A percentile compares a stretch with the other conserved stretches of the same genome.
phyloP scores from a whole-genome alignment of 2,113 vertebrate species.

The Microcebus lehilahytsara region DNA sequence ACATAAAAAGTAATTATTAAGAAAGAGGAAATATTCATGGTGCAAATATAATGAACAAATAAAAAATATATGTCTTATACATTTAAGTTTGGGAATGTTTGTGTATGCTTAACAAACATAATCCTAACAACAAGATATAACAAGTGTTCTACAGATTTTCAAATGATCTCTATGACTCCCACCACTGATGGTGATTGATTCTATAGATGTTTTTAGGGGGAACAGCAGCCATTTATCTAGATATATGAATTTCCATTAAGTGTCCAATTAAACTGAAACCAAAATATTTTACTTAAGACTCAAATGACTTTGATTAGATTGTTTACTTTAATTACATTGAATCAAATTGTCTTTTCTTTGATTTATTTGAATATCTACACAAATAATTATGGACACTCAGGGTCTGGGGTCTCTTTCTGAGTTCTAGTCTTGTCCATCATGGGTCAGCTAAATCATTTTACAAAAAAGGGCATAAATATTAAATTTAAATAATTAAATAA shows the following conservation, averaged over 20 bases:
- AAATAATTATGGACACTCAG: background rate
- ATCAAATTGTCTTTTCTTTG: background rate
- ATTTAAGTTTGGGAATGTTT: background rate
- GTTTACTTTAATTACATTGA: background rate
- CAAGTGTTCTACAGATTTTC: slow-evolving; percentile 68
- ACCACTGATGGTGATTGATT: background rate
- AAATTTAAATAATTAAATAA: background rate
- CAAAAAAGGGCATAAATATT: background rate
- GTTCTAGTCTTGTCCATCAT: background rate
- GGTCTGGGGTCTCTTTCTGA: background rate
- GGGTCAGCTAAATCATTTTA: background rate
- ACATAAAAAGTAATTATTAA: background rate
- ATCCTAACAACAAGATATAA: slow-evolving; percentile 56
- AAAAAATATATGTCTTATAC: background rate
- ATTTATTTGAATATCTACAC: background rate
- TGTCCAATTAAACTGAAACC: background rate
- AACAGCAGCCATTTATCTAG: background rate
- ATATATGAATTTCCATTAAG: background rate
- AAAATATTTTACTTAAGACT: background rate
- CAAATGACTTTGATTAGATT: background rate
- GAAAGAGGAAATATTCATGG: background rate
- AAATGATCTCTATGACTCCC: background rate
- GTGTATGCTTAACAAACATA: background rate
- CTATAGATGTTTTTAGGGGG: background rate
- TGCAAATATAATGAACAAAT: background rate